A percentile compares a stretch with the other conserved stretches of the same genome.
phyloP scores from a whole-genome alignment of 2,888 invertebrate genomes.

The Dolomedes plantarius region DNA sequence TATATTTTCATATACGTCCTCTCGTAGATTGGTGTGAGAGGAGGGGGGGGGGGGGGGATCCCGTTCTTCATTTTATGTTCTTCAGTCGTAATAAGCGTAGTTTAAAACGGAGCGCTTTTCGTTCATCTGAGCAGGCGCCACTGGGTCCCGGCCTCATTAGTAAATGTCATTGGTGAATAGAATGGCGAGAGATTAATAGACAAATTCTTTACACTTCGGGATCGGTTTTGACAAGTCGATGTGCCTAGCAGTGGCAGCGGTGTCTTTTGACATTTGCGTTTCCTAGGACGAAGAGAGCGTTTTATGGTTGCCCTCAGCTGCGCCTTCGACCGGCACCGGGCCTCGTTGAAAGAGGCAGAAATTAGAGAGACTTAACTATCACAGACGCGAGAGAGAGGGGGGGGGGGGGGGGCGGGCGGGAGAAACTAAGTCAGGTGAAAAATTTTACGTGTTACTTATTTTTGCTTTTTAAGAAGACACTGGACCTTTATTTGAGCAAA shows the following conservation, averaged over 20 bases:
- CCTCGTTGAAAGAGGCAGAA: not conserved
- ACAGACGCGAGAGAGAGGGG: too few species aligned
- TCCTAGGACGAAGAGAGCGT: too few species aligned
- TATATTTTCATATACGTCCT: too few species aligned
- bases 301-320: not conserved
- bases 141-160: constrained; percentile 54
- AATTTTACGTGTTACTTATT: too few species aligned
- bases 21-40: too few species aligned
- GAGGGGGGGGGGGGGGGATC: too few species aligned
- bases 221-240: constrained; percentile 32
- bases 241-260: constrained; percentile 12
- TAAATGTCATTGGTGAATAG: constrained; percentile 60
- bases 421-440: too few species aligned
- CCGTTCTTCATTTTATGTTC: not conserved
- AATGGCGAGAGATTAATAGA: constrained; percentile 53
- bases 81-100: constrained; percentile 5
- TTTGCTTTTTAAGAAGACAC: too few species aligned
- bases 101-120: not conserved
- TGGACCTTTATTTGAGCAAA: too few species aligned
- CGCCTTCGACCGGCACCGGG: too few species aligned
- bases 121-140: constrained; percentile 22
- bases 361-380: too few species aligned
- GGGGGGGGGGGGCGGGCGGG: too few species aligned
- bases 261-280: constrained; percentile 3
- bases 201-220: constrained; percentile 64